These are phyloP conservation scores for Misgurnus anguillicaudatus DNA, from an alignment of 2,113 vertebrate species.

Conservation along the genomic window DNA sequence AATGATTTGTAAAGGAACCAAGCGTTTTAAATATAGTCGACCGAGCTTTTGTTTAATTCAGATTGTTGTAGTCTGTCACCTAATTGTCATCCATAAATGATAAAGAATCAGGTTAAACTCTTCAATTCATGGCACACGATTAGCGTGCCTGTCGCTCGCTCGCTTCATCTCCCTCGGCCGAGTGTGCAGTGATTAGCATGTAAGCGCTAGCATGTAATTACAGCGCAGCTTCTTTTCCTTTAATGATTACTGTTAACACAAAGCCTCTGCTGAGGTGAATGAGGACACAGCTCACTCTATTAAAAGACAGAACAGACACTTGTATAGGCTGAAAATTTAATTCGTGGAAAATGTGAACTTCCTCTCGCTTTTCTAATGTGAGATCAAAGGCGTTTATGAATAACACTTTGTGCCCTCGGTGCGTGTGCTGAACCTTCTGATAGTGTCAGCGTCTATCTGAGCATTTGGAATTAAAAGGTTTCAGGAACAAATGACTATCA, in stretches of 20 bases:
- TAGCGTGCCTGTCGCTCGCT: conserved; percentile 17
- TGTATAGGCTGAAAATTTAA: conserved; percentile 62
- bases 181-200: conserved; percentile 58
- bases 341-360: conserved; percentile 63
- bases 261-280: conserved; percentile 57
- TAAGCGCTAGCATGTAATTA: conserved; percentile 60
- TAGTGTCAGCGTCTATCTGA: conserved; percentile 61
- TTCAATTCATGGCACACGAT: conserved; percentile 32
- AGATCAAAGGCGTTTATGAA: conserved; percentile 66
- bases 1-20: neutral
- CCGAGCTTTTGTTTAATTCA: conserved; percentile 7
- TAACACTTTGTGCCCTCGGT: conserved; percentile 54
- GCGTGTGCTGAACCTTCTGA: conserved; percentile 57
- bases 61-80: neutral
- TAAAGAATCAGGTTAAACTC: conserved; percentile 43
- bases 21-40: neutral
- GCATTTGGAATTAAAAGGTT: conserved; percentile 59
- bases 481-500: conserved; percentile 59
- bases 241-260: conserved; percentile 63
- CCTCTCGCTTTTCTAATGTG: conserved; percentile 58
- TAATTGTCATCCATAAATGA: conserved; percentile 5
- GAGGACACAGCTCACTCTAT: conserved; percentile 61
- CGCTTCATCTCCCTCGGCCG: conserved; percentile 34
- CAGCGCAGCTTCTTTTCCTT: conserved; percentile 56
- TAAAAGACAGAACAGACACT: conserved; percentile 62